Conservation (phyloP, 2,113 vertebrate genomes). For the Motacilla tschutschensis region DNA sequence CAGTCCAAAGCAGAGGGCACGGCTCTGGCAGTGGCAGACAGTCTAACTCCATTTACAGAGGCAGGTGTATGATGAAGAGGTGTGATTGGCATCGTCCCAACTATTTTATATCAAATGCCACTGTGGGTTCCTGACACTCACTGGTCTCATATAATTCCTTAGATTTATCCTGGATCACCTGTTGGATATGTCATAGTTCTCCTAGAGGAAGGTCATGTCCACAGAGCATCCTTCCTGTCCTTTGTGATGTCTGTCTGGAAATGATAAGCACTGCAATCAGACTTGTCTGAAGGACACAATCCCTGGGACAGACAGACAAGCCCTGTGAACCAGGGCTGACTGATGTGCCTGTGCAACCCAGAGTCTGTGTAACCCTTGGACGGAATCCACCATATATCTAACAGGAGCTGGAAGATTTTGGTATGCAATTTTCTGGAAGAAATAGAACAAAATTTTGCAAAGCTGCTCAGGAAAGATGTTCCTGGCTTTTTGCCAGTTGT, state of each 20-base stretch:
- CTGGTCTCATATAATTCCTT: background rate
- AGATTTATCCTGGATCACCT: background rate
- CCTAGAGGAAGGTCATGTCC: background rate
- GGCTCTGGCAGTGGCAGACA: background rate
- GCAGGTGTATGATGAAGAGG: background rate
- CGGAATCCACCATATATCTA: background rate
- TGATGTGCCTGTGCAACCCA: background rate
- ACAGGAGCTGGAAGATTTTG: background rate
- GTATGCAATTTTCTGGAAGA: background rate
- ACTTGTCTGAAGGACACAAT: background rate
- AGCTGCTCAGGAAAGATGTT: conserved; percentile 33
- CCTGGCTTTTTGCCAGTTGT: conserved; percentile 7
- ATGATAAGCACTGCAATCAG: background rate
- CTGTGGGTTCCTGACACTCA: background rate
- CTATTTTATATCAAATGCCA: background rate
- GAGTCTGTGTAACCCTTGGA: background rate
- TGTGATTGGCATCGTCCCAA: background rate
- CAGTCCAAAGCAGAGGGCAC: background rate
- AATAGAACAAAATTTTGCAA: conserved; percentile 14
- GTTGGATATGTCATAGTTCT: background rate
- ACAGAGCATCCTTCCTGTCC: conserved; percentile 23
- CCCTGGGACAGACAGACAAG: background rate
- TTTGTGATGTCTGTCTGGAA: background rate
- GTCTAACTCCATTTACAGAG: background rate
- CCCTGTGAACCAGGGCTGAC: background rate